Evolutionary conservation across 2,797 vertebrate genomes (phyloP), one percentile per base, ranked within the genome.

Genomic region (Zenarchopterus dispar): DNA sequence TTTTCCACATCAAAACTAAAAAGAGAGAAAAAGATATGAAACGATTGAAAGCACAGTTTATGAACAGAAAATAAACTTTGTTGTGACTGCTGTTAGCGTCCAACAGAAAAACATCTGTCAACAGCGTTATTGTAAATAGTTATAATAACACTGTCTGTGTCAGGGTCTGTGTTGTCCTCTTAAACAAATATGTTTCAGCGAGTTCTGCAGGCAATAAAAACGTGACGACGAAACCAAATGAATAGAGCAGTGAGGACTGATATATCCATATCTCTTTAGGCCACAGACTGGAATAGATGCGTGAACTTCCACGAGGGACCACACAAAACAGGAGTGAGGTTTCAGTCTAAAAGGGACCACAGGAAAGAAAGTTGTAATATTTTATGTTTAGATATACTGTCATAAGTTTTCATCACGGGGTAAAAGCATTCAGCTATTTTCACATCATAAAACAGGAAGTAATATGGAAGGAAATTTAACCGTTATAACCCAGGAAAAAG

Each of bases 1-100:
- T 97, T 97, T 78, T 97, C 96, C 71, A 96, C 91, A 90, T 97
- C 96, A 58, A 97, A 97, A 89, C 97, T 98, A 56, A 74, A 28
- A 73, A 73, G 18, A 76, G 19, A 21, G 8, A 19, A 23, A 47
- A 36, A 36, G 33, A 46, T 24, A 42, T 56, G 28, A 15, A 4
- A 65, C 7, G 43, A 24, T 55, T 9, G 23, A 8, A 42, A 7
- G 33, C 33, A 36, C 4, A 33, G 31, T 9, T 33, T 26, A 26
- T 26, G 24, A 26, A 26, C 28, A 5, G 28, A 28, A 28, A 28
- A 28, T n/a, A n/a, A n/a, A n/a, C n/a, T n/a, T n/a, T n/a, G n/a
- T 36, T 36, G 33, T 36, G 33, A 36, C 11, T 19, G 6, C 63
- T 59, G 16, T 23, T n/a, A 23, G 13, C 4, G 22, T 69, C 46